A percentile compares a stretch with the other conserved stretches of the same genome.
phyloP scores from a whole-genome alignment of 2,797 vertebrate genomes.

The Chromobotia macracanthus region DNA sequence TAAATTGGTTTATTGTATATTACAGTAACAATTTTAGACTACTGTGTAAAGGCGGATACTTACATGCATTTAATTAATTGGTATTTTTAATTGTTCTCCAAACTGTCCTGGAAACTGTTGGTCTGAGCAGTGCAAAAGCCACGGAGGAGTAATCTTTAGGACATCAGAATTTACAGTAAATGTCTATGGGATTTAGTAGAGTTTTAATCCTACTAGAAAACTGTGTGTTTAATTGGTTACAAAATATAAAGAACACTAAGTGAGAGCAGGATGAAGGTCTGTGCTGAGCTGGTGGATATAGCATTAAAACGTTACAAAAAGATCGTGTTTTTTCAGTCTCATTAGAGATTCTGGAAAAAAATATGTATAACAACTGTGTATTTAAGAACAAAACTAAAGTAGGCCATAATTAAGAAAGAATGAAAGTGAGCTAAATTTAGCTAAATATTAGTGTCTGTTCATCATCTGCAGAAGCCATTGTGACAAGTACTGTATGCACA shows the following conservation, averaged over 20 bases:
- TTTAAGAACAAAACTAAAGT: background rate
- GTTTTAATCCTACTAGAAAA: too few relatives aligned
- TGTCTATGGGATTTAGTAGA: too few relatives aligned
- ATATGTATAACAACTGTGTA: background rate
- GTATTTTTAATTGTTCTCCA: background rate
- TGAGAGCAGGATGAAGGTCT: too few relatives aligned
- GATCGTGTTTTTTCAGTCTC: too few relatives aligned
- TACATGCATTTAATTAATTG: background rate
- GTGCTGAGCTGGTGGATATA: background rate
- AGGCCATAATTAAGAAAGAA: too few relatives aligned
- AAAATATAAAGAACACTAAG: background rate
- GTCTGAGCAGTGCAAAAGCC: too few relatives aligned
- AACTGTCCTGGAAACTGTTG: too few relatives aligned
- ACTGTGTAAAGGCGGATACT: background rate
- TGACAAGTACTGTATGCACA: constrained; percentile 35
- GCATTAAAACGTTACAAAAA: background rate
- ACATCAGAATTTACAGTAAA: too few relatives aligned
- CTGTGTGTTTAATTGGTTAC: too few relatives aligned
- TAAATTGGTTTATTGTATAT: background rate
- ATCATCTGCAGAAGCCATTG: constrained; percentile 41
- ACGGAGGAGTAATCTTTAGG: too few relatives aligned
- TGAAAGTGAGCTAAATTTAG: constrained; percentile 17
- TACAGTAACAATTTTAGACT: background rate
- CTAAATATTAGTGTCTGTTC: constrained; percentile 32
- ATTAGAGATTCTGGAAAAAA: too few relatives aligned